Conservation (phyloP, 2,113 vertebrate genomes). For the Arenaria interpres region DNA sequence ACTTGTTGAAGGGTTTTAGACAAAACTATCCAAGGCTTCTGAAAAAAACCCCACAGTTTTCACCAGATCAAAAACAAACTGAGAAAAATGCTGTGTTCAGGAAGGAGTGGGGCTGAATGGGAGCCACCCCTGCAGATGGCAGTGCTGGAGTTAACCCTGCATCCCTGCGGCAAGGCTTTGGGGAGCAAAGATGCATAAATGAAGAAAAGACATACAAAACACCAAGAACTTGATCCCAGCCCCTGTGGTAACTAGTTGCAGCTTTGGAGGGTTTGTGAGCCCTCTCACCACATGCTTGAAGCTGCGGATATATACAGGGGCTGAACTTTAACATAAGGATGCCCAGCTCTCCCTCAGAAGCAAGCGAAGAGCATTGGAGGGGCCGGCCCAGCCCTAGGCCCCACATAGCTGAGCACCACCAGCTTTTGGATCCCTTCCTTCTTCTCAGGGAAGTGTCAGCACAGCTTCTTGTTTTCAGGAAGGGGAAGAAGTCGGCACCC, state of each 20-base stretch:
- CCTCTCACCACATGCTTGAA: neutral
- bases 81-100: neutral
- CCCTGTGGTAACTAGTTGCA: neutral
- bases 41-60: neutral
- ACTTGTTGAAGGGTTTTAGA: neutral
- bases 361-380: neutral
- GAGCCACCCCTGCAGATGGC: neutral
- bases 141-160: neutral
- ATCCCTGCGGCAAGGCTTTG: neutral
- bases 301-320: neutral
- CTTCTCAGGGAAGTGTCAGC: neutral
- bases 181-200: neutral
- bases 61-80: neutral
- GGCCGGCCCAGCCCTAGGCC: neutral
- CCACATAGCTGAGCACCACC: neutral
- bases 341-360: neutral
- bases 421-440: neutral
- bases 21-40: neutral
- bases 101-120: rapidly evolving
- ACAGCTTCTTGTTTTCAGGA: neutral
- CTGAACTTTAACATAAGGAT: neutral
- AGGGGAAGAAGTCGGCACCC: neutral
- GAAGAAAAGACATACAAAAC: neutral
- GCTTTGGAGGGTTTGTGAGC: neutral
- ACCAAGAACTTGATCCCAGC: neutral